Evolutionary conservation across 2,797 vertebrate species (phyloP), one percentile per base, ranked within the genome.

Genomic region (Zalophus californianus): DNA sequence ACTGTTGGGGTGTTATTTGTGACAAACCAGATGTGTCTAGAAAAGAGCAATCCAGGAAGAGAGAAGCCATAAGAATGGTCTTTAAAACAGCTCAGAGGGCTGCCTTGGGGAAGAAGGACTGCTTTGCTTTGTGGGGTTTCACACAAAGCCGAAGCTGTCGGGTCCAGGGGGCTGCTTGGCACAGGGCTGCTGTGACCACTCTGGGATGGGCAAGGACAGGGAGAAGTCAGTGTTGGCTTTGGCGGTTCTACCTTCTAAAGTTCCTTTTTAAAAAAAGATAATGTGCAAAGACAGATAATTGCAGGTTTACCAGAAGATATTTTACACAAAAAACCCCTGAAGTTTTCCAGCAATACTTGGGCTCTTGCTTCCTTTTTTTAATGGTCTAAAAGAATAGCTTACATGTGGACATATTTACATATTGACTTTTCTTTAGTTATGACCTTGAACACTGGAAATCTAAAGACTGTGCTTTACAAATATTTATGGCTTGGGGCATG

Each of bases 401-500:
- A 15, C 72, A 87, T 86, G 70, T 64, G 82, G 80, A 85, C 20
- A 1, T 94, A 78, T 86, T 92, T 70, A 90, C 14, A 44, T 9
- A 48, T 32, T 54, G 90, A 86, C 85, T 96, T 93, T 96, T 91
- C 64, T 91, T 93, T 90, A 93, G 94, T 82, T 92, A 70, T 77
- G 77, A 35, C 58, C 68, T 93, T 88, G 90, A 68, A 86, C 48
- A 32, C 70, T 96, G 80, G 48, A 62, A 50, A 44, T 73, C n/a
- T 16, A 60, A 91, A 80, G 84, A 78, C 35, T 58, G 4, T 52
- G n/a, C 27, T 85, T 94, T 82, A 86, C n/a, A 86, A 58, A 75
- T 88, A 73, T 85, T 79, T 95, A 97, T 86, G 73, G 56, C 85
- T 92, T 82, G 80, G 86, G 27, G 75, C n/a, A 72, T 85, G 87